Percentiles rank a stretch among this genome's conserved stretches.
phyloP scores from a whole-genome alignment of 2,797 vertebrate genomes.

The Lophius americanus region DNA sequence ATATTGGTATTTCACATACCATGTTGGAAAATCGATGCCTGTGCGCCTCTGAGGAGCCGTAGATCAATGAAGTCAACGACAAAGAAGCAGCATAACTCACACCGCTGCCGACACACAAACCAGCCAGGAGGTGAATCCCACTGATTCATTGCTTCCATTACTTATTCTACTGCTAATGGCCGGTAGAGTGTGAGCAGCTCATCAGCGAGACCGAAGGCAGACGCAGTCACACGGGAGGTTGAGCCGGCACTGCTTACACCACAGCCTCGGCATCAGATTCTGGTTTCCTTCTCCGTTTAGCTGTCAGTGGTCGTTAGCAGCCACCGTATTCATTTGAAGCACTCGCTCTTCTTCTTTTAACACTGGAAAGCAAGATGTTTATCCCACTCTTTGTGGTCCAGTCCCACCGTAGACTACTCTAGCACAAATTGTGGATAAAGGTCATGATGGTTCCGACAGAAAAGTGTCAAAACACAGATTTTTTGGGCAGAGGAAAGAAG shows the following conservation, averaged over 20 bases:
- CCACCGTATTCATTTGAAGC: neutral
- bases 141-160: conserved; percentile 29
- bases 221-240: neutral
- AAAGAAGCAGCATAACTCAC: conserved; percentile 50
- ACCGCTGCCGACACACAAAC: conserved; percentile 19
- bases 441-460: no score
- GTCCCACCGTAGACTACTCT: no score
- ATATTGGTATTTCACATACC: conserved; percentile 18
- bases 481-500: no score
- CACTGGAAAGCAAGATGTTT: neutral
- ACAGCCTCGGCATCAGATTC: neutral
- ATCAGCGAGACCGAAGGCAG: neutral
- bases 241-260: neutral
- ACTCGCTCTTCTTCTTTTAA: neutral
- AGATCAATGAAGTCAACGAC: conserved; percentile 49
- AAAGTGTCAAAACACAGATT: neutral
- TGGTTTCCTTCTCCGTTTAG: neutral
- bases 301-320: neutral
- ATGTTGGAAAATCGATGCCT: conserved; percentile 50
- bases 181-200: neutral
- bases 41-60: conserved; percentile 34
- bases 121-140: conserved; percentile 44
- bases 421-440: no score
- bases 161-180: conserved; percentile 21
- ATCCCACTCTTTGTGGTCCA: no score